Conservation (phyloP, 2,888 invertebrate species). For the Coleophora flavipennella region DNA sequence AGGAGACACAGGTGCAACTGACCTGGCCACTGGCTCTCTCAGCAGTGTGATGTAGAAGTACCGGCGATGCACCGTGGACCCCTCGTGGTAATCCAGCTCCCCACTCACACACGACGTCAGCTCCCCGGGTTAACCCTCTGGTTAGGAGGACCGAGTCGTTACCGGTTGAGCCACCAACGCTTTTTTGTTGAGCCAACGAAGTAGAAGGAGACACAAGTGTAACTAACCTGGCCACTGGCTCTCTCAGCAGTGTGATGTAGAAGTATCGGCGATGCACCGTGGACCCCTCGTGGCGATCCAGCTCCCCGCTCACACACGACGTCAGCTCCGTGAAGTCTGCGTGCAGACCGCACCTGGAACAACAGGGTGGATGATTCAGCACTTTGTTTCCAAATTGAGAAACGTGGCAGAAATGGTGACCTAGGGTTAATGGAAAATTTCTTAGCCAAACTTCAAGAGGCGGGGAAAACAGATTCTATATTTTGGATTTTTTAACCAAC, state of each 20-base stretch:
- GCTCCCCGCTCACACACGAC: conserved; percentile 88
- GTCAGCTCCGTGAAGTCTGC: conserved; percentile 99
- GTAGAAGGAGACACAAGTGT: too few species aligned
- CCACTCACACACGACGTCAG: conserved; percentile 93
- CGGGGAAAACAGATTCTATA: too few species aligned
- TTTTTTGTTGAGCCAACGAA: too few species aligned
- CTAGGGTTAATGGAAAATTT: too few species aligned
- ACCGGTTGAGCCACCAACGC: too few species aligned
- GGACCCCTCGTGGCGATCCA: conserved; percentile 92
- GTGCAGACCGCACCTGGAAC: conserved; percentile 88
- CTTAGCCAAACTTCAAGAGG: too few species aligned
- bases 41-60: conserved; percentile 98
- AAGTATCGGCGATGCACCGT: conserved; percentile 90
- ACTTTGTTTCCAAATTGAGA: too few species aligned
- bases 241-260: conserved; percentile 95
- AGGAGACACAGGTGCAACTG: conserved; percentile 5
- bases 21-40: conserved; percentile 90
- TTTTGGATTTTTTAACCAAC: too few species aligned
- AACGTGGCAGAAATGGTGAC: too few species aligned
- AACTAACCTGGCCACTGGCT: conserved; percentile 84
- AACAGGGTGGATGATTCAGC: conserved; percentile 13
- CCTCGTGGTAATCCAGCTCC: conserved; percentile 92
- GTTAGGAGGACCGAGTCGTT: too few species aligned
- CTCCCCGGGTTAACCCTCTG: too few species aligned
- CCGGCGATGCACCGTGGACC: conserved; percentile 83